Conservation (phyloP, 1,140 invertebrate species). For the Melipona quadrifasciata region DNA sequence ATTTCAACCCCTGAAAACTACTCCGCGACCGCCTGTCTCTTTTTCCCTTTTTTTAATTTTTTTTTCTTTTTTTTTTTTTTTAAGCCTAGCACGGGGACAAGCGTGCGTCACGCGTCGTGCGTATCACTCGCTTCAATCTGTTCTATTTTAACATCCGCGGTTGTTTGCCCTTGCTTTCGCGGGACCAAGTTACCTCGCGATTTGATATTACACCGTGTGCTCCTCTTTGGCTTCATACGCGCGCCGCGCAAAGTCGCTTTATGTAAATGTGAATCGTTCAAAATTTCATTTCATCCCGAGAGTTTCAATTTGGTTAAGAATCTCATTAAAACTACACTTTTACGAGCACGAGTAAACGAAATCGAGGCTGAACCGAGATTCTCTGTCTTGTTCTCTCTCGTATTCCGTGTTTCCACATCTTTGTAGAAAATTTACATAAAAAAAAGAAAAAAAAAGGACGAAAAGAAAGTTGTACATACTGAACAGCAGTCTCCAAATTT, state of each 20-base stretch:
- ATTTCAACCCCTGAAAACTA: conserved; percentile 38
- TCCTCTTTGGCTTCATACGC: not conserved
- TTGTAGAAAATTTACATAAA: too few species aligned
- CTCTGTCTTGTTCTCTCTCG: too few species aligned
- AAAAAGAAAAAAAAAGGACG: too few species aligned
- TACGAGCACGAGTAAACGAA: too few species aligned
- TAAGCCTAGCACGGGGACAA: not conserved
- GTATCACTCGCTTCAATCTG: not conserved
- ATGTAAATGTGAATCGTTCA: not conserved
- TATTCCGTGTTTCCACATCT: too few species aligned
- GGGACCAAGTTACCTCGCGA: not conserved
- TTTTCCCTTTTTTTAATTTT: too few species aligned
- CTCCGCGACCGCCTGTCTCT: conserved; percentile 11
- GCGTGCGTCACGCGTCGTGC: not conserved
- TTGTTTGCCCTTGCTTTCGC: not conserved
- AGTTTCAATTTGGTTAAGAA: not conserved
- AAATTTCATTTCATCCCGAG: not conserved
- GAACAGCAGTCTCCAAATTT: too few species aligned
- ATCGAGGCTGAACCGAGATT: too few species aligned
- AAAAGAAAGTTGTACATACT: too few species aligned
- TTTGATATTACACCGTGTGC: not conserved
- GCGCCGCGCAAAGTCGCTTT: not conserved
- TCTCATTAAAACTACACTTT: too few species aligned
- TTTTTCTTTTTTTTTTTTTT: too few species aligned
- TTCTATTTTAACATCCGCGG: not conserved